These are phyloP conservation scores for Drosophila dives DNA, from an alignment of 2,888 invertebrate species.

Conservation along the genomic window DNA sequence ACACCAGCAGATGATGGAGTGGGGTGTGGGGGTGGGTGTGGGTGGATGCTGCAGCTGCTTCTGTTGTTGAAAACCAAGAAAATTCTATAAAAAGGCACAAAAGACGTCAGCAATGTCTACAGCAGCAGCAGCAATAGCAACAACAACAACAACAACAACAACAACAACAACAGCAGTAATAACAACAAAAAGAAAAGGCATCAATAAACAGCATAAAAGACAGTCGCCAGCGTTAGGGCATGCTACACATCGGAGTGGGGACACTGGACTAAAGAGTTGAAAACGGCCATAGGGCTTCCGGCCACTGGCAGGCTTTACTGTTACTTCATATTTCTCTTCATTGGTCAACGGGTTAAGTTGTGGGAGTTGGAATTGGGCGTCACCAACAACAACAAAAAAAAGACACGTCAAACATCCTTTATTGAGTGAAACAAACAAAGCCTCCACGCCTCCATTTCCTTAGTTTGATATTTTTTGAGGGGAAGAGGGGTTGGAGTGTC, in stretches of 20 bases:
- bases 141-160: conserved; percentile 42
- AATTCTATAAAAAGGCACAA: conserved; percentile 75
- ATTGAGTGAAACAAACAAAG: conserved; percentile 76
- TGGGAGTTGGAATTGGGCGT: conserved; percentile 5
- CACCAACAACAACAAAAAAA: conserved; percentile 32
- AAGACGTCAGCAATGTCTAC: conserved; percentile 78
- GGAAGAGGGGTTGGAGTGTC: conserved; percentile 29
- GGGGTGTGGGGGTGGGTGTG: neutral
- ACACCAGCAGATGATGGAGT: conserved; percentile 9
- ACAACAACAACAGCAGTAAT: conserved; percentile 19
- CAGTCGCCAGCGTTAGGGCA: conserved; percentile 55
- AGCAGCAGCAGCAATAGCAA: conserved; percentile 39
- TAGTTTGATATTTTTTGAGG: conserved; percentile 6
- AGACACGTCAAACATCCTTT: conserved; percentile 72
- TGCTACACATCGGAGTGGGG: conserved; percentile 11
- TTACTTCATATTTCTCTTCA: conserved; percentile 69
- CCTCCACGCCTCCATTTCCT: neutral
- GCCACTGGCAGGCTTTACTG: conserved; percentile 51
- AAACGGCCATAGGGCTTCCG: conserved; percentile 63
- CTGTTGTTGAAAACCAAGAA: conserved; percentile 62
- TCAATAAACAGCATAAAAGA: conserved; percentile 77
- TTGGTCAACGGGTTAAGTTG: conserved; percentile 35
- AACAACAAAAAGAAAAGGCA: conserved; percentile 58
- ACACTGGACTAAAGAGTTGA: conserved; percentile 27
- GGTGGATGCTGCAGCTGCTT: conserved; percentile 10